Evolutionary conservation across 1,140 invertebrate genomes (phyloP).

Genomic region (Idris sp.): DNA sequence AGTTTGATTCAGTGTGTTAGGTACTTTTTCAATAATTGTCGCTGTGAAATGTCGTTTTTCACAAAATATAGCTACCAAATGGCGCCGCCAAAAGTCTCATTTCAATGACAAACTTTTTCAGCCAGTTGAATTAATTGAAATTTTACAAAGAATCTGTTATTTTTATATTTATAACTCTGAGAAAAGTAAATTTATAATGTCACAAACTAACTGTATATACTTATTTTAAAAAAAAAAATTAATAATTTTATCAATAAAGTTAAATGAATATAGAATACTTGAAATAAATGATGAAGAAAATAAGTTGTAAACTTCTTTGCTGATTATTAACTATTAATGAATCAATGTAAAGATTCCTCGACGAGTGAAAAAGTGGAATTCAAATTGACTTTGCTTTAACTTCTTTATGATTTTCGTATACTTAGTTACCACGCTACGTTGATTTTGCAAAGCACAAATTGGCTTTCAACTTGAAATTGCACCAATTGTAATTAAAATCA

Average conservation of each 20-base stretch:
- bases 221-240: too few relatives aligned
- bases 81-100: constrained; percentile 12
- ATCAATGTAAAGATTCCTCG: neutral
- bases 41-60: constrained; percentile 13
- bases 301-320: too few relatives aligned
- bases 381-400: constrained; percentile 3
- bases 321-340: neutral
- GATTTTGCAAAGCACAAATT: constrained; percentile 1
- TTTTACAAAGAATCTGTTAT: too few relatives aligned
- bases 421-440: constrained; percentile 10
- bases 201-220: too few relatives aligned
- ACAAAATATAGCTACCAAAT: constrained; percentile 1
- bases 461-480: neutral
- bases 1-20: constrained; percentile 31
- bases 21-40: constrained; percentile 47
- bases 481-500: constrained; percentile 18
- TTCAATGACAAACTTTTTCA: constrained; percentile 20
- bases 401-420: constrained; percentile 13
- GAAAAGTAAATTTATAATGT: too few relatives aligned
- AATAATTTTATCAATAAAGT: too few relatives aligned
- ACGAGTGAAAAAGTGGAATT: neutral
- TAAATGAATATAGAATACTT: too few relatives aligned
- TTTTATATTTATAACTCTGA: too few relatives aligned
- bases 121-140: too few relatives aligned
- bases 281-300: too few relatives aligned